Evolutionary conservation across 1,140 invertebrate genomes (phyloP).

Genomic region (Calosoma granatense): DNA sequence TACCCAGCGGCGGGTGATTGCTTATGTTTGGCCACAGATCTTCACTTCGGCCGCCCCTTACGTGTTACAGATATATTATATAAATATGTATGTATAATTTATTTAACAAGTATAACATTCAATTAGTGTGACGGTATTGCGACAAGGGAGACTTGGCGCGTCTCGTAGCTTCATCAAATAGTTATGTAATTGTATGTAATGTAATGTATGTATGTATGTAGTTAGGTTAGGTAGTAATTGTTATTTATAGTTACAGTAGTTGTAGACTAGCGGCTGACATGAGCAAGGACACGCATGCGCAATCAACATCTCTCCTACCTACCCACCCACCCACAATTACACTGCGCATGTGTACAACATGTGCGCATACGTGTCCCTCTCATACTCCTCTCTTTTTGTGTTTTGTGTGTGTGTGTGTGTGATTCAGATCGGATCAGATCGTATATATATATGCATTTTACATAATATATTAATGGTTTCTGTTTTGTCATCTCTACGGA

Average conservation of each 20-base stretch:
- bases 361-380: neutral
- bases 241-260: no score
- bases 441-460: conserved; percentile 10
- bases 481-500: conserved; percentile 28
- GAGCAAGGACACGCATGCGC: neutral
- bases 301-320: neutral
- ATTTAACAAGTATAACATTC: conserved; percentile 35
- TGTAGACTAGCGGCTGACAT: conserved; percentile 26
- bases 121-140: conserved; percentile 21
- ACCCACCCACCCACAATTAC: neutral
- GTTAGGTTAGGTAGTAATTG: no score
- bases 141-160: no score
- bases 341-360: no score
- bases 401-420: no score
- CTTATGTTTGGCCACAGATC: conserved; percentile 19
- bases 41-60: conserved; percentile 12
- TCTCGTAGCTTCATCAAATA: neutral
- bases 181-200: no score
- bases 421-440: no score
- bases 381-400: neutral
- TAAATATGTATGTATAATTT: conserved; percentile 32
- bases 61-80: conserved; percentile 25
- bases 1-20: conserved; percentile 8
- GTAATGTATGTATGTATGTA: no score
- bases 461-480: conserved; percentile 26